phyloP scores from a whole-genome alignment of 1,140 invertebrate genomes.

The Radopholus similis region DNA sequence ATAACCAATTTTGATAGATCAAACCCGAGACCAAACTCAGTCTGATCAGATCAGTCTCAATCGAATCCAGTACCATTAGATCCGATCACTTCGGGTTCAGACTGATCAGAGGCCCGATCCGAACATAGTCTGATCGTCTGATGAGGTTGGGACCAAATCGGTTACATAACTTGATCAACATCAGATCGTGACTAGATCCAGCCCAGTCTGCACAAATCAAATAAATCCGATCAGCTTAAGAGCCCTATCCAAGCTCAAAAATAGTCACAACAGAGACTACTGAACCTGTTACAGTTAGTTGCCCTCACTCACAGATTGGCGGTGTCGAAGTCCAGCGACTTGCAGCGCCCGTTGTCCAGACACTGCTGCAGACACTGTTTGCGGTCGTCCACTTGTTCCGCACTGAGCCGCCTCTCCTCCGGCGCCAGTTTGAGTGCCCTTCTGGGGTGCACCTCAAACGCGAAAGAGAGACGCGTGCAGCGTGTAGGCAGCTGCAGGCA shows the following conservation, averaged over 20 bases:
- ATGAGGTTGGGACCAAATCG: too few species aligned
- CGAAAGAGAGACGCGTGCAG: background rate
- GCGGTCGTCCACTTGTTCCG: constrained; percentile 6
- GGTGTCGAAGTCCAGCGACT: constrained; percentile 10
- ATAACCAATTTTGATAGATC: too few species aligned
- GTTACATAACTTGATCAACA: too few species aligned
- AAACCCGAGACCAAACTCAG: too few species aligned
- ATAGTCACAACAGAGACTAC: background rate
- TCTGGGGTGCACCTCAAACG: constrained; percentile 11
- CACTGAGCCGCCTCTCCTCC: background rate
- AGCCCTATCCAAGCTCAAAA: background rate
- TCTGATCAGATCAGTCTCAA: too few species aligned
- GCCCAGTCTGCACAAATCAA: too few species aligned
- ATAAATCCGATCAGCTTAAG: background rate
- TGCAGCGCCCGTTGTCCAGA: background rate
- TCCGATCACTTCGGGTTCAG: too few species aligned
- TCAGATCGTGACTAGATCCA: too few species aligned
- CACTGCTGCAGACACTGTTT: constrained; percentile 12
- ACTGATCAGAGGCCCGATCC: too few species aligned
- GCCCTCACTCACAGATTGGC: background rate
- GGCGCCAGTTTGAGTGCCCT: background rate
- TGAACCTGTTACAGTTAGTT: background rate
- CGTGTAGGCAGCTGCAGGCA: background rate
- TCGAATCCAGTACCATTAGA: too few species aligned
- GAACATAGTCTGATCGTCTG: too few species aligned